phyloP scores from a whole-genome alignment of 2,888 invertebrate species.

The Netelia melanura region DNA sequence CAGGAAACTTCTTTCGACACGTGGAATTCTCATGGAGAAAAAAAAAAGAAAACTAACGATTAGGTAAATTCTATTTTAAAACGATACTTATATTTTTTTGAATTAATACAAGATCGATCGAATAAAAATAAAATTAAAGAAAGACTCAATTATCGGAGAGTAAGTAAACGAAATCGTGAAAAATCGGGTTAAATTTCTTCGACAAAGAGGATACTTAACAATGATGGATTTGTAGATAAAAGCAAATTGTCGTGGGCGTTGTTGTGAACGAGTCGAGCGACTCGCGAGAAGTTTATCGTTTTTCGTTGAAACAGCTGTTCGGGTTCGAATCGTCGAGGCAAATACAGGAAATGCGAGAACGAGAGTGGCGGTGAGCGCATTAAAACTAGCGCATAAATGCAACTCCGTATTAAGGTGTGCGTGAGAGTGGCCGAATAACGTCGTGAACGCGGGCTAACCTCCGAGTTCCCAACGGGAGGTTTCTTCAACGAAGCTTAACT shows the following conservation, averaged over 20 bases:
- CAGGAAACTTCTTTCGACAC: neutral
- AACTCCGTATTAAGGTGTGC: slow-evolving; percentile 4
- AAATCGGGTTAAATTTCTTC: neutral
- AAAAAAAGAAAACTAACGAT: neutral
- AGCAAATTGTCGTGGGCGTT: slow-evolving; percentile 27
- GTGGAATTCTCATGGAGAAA: slow-evolving; percentile 16
- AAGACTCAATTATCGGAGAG: too few species aligned
- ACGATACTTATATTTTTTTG: neutral
- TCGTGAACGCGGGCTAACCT: slow-evolving; percentile 45
- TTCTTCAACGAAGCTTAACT: slow-evolving; percentile 43
- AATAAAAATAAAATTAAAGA: neutral
- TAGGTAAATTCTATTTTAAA: neutral
- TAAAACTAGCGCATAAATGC: slow-evolving; percentile 36
- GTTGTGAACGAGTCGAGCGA: neutral
- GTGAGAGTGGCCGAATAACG: slow-evolving; percentile 28
- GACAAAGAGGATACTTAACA: neutral
- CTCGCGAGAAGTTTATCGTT: slow-evolving; percentile 34
- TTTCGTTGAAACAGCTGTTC: slow-evolving; percentile 57
- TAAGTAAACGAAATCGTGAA: neutral
- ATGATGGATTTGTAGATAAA: neutral
- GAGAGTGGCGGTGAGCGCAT: slow-evolving; percentile 27
- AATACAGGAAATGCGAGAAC: slow-evolving; percentile 56
- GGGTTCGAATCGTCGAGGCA: slow-evolving; percentile 34
- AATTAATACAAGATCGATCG: neutral
- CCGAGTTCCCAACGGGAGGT: slow-evolving; percentile 45